Base-by-base conservation (phyloP, 2,113 vertebrate genomes). In the Ascaphus truei region DNA sequence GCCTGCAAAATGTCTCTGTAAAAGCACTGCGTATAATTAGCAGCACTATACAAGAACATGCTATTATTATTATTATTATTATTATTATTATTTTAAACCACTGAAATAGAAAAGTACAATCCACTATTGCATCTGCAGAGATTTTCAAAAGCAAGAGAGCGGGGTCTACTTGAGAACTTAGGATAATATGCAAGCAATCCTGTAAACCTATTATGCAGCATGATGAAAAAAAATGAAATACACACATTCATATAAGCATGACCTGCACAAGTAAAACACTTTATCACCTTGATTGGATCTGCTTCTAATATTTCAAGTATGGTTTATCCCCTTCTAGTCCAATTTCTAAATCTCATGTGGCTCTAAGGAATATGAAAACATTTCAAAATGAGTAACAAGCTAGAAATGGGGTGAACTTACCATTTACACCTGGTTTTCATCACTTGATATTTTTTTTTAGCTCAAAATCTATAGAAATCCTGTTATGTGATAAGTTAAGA, bases 371-470 rank as follows among this genome's bases (percentile, higher is more conserved):
- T 61, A 71, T 61, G 58, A 71, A 36, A 55, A 48, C 20, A 25
- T 45, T 60, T 48, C 22, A 60, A 50, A 67, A 41, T 60, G 31
- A 39, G 34, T 60, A 20, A 50, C 10, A 59, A 34, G 39, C 23
- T 33, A 29, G 30, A 34, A 25, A 20, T 2, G 22, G 11, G 6
- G 18, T 33, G 22, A 57, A 18, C 2, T 18, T 29, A 8, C 26
- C 41, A 20, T n/a, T n/a, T n/a, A 10, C 57, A 61, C 56, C 57
- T 61, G 57, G 57, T 71, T 71, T 52, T 36, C 16, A 71, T 71
- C 20, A 37, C 9, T 53, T 26, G 36, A 60, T 48, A 31, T 68
- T 37, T 61, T 61, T 36, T 22, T 11, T 71, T 12, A 9, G 3
- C 41, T 59, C 25, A 27, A 61, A 25, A 52, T 26, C 11, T 60